Conservation (phyloP, 2,888 invertebrate genomes). For the Hyposoter dolosus region DNA sequence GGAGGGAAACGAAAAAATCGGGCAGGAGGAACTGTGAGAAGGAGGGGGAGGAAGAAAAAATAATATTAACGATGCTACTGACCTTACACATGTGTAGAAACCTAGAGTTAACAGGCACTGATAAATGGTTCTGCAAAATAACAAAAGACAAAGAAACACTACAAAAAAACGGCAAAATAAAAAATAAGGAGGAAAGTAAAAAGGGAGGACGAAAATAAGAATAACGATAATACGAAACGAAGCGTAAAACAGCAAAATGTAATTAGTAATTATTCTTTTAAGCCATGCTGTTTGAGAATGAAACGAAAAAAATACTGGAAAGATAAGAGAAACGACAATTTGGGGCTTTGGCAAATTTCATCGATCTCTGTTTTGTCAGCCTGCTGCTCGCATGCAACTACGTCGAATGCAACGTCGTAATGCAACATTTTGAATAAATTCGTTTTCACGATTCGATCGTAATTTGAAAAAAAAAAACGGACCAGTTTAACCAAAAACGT, state of each 20-base stretch:
- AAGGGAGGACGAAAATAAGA: conserved; percentile 69
- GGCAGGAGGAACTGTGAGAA: neutral
- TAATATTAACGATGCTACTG: conserved; percentile 81
- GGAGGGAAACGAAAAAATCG: neutral
- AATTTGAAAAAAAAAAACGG: conserved; percentile 6
- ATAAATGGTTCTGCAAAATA: conserved; percentile 94
- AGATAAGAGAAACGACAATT: conserved; percentile 15
- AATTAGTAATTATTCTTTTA: conserved; percentile 6
- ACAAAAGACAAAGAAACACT: conserved; percentile 86
- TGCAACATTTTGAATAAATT: conserved; percentile 11
- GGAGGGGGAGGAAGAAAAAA: neutral
- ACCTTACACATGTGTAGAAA: conserved; percentile 93
- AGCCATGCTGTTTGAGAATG: conserved; percentile 24
- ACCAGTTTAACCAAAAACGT: neutral
- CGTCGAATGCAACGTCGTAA: conserved; percentile 37
- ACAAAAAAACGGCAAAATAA: conserved; percentile 87
- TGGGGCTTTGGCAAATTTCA: conserved; percentile 9
- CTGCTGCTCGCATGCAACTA: conserved; percentile 55
- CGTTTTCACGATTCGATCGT: conserved; percentile 9
- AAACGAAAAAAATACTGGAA: conserved; percentile 7
- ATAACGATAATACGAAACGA: conserved; percentile 51
- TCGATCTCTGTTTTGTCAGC: conserved; percentile 49
- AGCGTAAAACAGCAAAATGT: neutral
- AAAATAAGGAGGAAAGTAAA: conserved; percentile 81
- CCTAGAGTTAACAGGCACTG: conserved; percentile 94